A percentile compares a stretch with the other conserved stretches of the same genome.
These are phyloP conservation scores for Artemisiospiza belli DNA, from an alignment of 2,113 vertebrate genomes.

Conservation along the genomic window DNA sequence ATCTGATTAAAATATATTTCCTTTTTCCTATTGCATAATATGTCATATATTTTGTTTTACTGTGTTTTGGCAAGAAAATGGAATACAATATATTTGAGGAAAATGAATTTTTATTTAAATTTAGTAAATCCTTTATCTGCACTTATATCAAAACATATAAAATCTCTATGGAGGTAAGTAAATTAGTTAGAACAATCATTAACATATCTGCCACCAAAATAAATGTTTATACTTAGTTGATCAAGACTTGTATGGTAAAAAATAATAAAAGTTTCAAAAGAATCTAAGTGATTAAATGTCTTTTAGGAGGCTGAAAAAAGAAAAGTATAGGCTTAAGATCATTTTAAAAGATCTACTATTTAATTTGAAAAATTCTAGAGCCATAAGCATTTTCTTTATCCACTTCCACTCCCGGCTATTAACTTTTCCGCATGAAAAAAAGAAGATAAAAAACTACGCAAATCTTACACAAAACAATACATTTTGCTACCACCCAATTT, in stretches of 20 bases:
- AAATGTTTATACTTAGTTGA: neutral
- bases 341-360: neutral
- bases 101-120: neutral
- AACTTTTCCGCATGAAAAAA: neutral
- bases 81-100: neutral
- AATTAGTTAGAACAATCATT: neutral
- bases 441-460: neutral
- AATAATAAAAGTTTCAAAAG: neutral
- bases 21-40: neutral
- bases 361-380: neutral
- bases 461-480: neutral
- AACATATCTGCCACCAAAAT: neutral
- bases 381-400: neutral
- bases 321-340: accelerated
- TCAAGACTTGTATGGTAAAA: neutral
- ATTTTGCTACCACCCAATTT: neutral
- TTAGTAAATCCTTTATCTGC: neutral
- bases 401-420: neutral
- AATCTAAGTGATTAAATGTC: neutral
- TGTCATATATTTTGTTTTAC: neutral
- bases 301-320: neutral
- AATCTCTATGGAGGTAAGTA: neutral
- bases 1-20: constrained; percentile 23
- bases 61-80: neutral
- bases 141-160: neutral